Percentiles rank a stretch among this genome's conserved stretches.
Conservation (phyloP, 1,140 invertebrate genomes). For the Pseudomyrmex pallidus region DNA sequence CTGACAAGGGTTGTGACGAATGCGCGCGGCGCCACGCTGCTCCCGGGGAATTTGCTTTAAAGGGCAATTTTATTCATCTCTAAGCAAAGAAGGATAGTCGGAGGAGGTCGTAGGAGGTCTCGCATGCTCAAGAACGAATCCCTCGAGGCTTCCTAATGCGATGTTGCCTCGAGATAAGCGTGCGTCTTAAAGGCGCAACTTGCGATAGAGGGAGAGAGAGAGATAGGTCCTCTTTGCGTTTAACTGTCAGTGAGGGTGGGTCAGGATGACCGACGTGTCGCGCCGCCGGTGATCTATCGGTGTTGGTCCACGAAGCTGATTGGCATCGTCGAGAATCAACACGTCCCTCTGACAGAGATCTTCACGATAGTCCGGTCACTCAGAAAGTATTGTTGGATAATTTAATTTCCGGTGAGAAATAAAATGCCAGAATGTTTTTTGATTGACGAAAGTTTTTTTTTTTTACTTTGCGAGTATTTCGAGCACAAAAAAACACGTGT, state of each 20-base stretch:
- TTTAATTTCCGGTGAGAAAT: constrained; percentile 1
- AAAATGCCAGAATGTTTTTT: not conserved
- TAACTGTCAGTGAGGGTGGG: constrained; percentile 40
- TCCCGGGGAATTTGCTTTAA: constrained; percentile 58
- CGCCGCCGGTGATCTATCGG: constrained; percentile 42
- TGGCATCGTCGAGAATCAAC: constrained; percentile 55
- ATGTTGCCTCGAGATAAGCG: constrained; percentile 51
- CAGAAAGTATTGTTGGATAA: constrained; percentile 1
- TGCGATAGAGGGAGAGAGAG: constrained; percentile 14
- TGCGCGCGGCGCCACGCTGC: constrained; percentile 25
- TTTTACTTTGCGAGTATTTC: no score
- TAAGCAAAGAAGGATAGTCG: constrained; percentile 58
- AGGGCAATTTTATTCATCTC: constrained; percentile 59
- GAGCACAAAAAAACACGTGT: not conserved
- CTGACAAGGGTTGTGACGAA: constrained; percentile 61
- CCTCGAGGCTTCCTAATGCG: constrained; percentile 57
- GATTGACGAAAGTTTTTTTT: no score
- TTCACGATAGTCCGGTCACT: not conserved
- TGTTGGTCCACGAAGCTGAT: constrained; percentile 42
- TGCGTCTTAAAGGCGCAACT: constrained; percentile 28
- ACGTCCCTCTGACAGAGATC: constrained; percentile 35
- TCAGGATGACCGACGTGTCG: constrained; percentile 51
- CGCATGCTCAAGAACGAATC: constrained; percentile 51
- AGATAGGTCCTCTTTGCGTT: constrained; percentile 36
- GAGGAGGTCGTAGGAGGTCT: constrained; percentile 41